Evolutionary conservation across 2,888 invertebrate genomes (phyloP).

Genomic region (Tetropium fuscum): DNA sequence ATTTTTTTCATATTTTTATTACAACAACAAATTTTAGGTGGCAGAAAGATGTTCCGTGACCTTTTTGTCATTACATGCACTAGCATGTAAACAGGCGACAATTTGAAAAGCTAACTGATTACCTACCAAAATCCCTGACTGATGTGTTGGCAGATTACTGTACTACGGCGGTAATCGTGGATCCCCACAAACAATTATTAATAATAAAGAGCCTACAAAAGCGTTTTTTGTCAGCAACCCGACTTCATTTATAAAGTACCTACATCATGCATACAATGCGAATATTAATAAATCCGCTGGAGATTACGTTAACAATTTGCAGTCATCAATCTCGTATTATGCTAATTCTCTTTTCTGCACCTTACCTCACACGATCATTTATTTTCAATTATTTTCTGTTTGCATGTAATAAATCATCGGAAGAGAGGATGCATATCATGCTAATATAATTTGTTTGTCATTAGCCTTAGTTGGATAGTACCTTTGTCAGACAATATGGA

Average conservation of each 20-base stretch:
- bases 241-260: neutral
- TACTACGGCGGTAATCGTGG: no score
- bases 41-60: no score
- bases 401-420: conserved; percentile 30
- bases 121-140: no score
- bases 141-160: no score
- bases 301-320: conserved; percentile 22
- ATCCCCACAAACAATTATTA: no score
- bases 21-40: no score
- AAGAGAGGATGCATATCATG: conserved; percentile 30
- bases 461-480: conserved; percentile 9
- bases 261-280: neutral
- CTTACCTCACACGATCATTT: conserved; percentile 32
- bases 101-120: no score
- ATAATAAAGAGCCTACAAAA: no score
- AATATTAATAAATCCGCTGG: neutral
- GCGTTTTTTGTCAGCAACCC: neutral
- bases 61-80: no score
- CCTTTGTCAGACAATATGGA: no score
- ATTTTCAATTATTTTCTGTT: conserved; percentile 31
- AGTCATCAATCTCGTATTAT: conserved; percentile 31
- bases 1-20: no score
- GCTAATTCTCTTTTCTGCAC: conserved; percentile 26
- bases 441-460: conserved; percentile 32
- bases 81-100: no score